phyloP scores from a whole-genome alignment of 2,888 invertebrate species.

The Archips crataeganus region DNA sequence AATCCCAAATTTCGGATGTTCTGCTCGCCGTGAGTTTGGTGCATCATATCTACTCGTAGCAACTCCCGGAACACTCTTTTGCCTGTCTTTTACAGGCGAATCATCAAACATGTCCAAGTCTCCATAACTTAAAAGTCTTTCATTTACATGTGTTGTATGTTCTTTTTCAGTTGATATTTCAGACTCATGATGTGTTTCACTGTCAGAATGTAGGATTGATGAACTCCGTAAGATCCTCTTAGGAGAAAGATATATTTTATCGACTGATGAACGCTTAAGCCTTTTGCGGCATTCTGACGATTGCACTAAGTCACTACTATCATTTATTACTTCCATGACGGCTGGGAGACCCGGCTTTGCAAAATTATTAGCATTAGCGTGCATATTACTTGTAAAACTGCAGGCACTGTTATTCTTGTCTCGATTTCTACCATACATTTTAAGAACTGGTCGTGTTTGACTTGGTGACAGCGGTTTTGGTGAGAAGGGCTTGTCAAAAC shows the following conservation, averaged over 20 bases:
- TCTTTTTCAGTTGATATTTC: slow-evolving; percentile 8
- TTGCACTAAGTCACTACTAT: slow-evolving; percentile 22
- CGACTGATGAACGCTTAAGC: slow-evolving; percentile 51
- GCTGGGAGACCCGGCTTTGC: neutral
- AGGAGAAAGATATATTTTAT: slow-evolving; percentile 49
- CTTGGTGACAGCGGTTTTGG: neutral
- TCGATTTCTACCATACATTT: slow-evolving; percentile 24
- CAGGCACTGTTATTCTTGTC: slow-evolving; percentile 3
- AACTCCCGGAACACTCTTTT: slow-evolving; percentile 28
- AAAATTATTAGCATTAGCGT: neutral
- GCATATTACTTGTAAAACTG: neutral
- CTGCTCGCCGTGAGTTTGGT: slow-evolving; percentile 28
- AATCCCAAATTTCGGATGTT: slow-evolving; percentile 58
- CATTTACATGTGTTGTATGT: slow-evolving; percentile 13
- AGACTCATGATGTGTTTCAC: slow-evolving; percentile 19
- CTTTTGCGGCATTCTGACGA: slow-evolving; percentile 46
- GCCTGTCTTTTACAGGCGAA: slow-evolving; percentile 12
- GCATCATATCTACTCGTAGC: neutral
- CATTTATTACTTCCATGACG: slow-evolving; percentile 31
- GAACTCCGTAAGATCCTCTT: slow-evolving; percentile 65
- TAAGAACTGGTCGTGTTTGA: slow-evolving; percentile 22
- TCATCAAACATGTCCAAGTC: slow-evolving; percentile 58
- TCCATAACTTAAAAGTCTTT: slow-evolving; percentile 49
- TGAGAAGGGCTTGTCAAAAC: neutral
- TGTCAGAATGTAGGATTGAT: slow-evolving; percentile 33